phyloP scores from a whole-genome alignment of 1,140 invertebrate species.

The Drosophila bocqueti region DNA sequence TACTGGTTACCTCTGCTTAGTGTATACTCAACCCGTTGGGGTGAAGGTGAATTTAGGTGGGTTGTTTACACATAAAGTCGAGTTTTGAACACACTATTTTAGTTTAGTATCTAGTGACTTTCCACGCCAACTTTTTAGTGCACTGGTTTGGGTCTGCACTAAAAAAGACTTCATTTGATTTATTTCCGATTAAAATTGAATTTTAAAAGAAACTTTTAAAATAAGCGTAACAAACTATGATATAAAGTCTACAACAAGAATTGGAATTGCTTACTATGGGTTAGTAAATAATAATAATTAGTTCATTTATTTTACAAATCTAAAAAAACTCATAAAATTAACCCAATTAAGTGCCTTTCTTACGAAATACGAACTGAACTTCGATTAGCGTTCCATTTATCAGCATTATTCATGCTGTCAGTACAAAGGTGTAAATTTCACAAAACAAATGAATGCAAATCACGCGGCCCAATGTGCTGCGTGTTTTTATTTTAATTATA shows the following conservation, averaged over 20 bases:
- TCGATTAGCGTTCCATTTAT: constrained; percentile 17
- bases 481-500: not conserved
- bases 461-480: constrained; percentile 12
- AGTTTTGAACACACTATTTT: not conserved
- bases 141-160: not conserved
- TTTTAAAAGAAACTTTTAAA: not conserved
- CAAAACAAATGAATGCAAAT: constrained; percentile 9
- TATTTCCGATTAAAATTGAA: not conserved
- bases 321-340: not conserved
- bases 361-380: not conserved
- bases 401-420: constrained; percentile 32
- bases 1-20: not conserved
- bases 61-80: not conserved
- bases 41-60: not conserved
- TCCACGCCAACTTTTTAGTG: not conserved
- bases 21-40: not conserved
- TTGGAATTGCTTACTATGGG: too few relatives aligned
- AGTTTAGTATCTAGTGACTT: not conserved
- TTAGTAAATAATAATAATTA: too few relatives aligned
- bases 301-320: too few relatives aligned
- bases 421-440: constrained; percentile 27
- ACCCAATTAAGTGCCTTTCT: not conserved
- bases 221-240: too few relatives aligned
- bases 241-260: too few relatives aligned
- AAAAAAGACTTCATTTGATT: not conserved